A percentile compares a stretch with the other conserved stretches of the same genome.
phyloP scores from a whole-genome alignment of 2,797 vertebrate species.

The Acropternis orthonyx region DNA sequence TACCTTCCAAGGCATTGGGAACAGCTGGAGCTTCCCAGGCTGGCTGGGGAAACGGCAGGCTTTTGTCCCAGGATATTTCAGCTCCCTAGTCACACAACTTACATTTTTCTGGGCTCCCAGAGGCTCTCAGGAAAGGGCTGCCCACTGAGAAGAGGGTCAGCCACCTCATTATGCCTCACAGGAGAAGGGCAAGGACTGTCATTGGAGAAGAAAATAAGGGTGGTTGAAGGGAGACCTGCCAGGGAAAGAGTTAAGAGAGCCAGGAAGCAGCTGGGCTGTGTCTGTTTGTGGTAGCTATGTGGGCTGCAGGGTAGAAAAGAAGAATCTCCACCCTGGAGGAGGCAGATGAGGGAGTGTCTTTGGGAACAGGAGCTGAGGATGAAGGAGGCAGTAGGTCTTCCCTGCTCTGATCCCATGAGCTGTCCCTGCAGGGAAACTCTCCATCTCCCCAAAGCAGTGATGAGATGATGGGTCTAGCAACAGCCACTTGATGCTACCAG shows the following conservation, averaged over 20 bases:
- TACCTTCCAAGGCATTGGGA: fast-evolving
- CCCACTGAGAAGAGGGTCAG: neutral
- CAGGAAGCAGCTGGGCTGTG: neutral
- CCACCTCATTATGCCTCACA: neutral
- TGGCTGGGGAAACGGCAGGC: neutral
- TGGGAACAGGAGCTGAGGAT: neutral
- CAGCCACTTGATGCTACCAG: neutral
- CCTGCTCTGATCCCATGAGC: neutral
- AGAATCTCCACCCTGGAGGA: neutral
- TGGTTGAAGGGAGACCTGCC: neutral
- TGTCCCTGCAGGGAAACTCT: neutral
- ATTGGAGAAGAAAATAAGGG: neutral
- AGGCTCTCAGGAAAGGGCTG: neutral
- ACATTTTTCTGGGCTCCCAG: neutral
- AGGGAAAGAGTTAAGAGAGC: conserved; percentile 12
- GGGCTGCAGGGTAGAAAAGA: neutral
- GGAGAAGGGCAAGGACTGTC: neutral
- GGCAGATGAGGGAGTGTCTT: neutral
- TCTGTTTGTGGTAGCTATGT: conserved; percentile 29
- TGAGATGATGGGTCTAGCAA: neutral
- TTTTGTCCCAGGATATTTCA: neutral
- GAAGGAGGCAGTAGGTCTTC: neutral
- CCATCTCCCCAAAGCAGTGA: fast-evolving
- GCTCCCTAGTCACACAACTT: neutral
- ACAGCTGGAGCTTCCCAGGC: neutral